These are phyloP conservation scores for Paraescarpia echinospica DNA, from an alignment of 1,140 invertebrate species.

Conservation along the genomic window DNA sequence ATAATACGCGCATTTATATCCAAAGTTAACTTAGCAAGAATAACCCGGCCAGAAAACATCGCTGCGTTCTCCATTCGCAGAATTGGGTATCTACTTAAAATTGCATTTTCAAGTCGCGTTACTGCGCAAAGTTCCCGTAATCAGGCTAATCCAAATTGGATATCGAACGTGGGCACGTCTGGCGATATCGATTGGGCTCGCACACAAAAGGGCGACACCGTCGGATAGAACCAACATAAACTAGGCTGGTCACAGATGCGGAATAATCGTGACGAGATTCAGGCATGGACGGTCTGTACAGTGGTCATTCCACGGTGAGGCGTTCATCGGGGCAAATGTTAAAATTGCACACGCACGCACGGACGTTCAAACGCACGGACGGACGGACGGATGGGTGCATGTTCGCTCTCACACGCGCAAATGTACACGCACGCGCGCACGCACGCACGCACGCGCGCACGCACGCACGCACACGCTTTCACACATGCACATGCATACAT, in stretches of 20 bases:
- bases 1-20: background rate
- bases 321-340: background rate
- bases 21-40: background rate
- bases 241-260: background rate
- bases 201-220: background rate
- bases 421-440: no score
- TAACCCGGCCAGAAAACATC: background rate
- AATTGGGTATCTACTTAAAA: background rate
- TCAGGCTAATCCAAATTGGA: slow-evolving; percentile 5
- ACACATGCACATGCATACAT: no score
- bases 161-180: background rate
- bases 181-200: background rate
- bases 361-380: no score
- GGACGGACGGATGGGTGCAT: no score
- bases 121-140: background rate
- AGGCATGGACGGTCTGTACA: background rate
- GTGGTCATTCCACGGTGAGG: background rate
- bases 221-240: background rate
- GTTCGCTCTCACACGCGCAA: no score
- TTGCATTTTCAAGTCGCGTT: background rate
- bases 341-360: background rate
- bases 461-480: no score
- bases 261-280: background rate
- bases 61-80: background rate
- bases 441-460: no score